Percentiles rank a stretch among this genome's conserved stretches.
Conservation (phyloP, 2,888 invertebrate species). For the Protophormia terraenovae region DNA sequence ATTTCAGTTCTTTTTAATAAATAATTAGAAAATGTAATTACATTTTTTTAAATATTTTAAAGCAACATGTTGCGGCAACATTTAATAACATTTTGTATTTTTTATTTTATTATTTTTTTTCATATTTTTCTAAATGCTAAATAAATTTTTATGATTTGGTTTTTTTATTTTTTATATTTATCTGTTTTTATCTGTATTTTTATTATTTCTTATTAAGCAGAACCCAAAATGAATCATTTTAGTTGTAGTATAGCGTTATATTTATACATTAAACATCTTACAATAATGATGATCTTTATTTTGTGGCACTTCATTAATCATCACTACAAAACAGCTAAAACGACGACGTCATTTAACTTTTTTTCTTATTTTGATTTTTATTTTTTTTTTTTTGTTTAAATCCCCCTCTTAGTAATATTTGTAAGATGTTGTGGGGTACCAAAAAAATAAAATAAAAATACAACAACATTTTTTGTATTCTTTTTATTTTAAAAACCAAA, state of each 20-base stretch:
- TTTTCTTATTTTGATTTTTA: conserved; percentile 36
- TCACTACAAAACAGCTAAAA: conserved; percentile 76
- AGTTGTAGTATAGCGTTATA: conserved; percentile 43
- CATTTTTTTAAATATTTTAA: neutral
- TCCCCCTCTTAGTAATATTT: conserved; percentile 49
- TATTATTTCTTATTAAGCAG: conserved; percentile 36
- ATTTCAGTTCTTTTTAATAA: no score
- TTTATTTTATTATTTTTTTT: neutral
- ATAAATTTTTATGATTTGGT: neutral
- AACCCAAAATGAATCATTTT: conserved; percentile 59
- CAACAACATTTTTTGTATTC: no score
- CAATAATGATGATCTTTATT: conserved; percentile 70
- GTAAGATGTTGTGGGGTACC: conserved; percentile 50
- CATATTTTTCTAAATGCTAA: neutral
- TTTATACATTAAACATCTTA: conserved; percentile 66
- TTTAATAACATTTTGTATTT: neutral
- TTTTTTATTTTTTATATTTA: neutral
- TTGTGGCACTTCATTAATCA: conserved; percentile 81
- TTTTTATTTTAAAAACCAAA: conserved; percentile 26
- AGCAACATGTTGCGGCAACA: conserved; percentile 56
- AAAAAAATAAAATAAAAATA: conserved; percentile 8
- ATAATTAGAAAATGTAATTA: no score
- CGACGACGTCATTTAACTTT: conserved; percentile 67
- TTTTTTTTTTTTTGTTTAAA: conserved; percentile 7
- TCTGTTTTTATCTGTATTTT: conserved; percentile 6